These are phyloP conservation scores for Allobates femoralis DNA, from an alignment of 2,797 vertebrate genomes.

Conservation along the genomic window DNA sequence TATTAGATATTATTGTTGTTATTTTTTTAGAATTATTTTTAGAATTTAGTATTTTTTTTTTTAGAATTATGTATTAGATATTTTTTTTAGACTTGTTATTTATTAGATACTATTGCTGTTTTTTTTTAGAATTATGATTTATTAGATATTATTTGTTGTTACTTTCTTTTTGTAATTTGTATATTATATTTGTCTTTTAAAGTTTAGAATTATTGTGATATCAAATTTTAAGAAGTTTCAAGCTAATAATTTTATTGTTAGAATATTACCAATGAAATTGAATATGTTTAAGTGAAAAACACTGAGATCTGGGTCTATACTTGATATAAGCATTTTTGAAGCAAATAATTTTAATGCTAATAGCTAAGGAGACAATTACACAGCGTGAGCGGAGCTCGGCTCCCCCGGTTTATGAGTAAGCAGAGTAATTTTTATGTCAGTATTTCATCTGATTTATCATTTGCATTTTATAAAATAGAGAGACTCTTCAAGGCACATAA, in stretches of 20 bases:
- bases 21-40: not conserved
- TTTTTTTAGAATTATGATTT: not conserved
- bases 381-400: not conserved
- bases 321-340: not conserved
- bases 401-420: slow-evolving; percentile 3
- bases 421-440: slow-evolving; percentile 6
- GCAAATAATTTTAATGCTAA: slow-evolving; percentile 23
- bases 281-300: not conserved
- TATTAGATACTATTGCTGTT: not conserved
- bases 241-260: not conserved
- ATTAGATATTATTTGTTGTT: not conserved
- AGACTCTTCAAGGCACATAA: not conserved
- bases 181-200: not conserved
- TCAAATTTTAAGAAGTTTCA: not conserved
- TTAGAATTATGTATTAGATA: not conserved
- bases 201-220: not conserved
- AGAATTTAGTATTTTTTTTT: not conserved
- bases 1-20: not conserved
- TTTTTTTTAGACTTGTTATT: not conserved
- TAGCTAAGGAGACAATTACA: not conserved
- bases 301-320: not conserved
- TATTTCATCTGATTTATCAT: slow-evolving; percentile 15
- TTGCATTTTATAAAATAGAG: not conserved
- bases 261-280: not conserved
- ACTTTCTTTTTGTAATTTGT: not conserved